Evolutionary conservation across 2,113 vertebrate species (phyloP).

Genomic region (Choloepus hoffmanni): DNA sequence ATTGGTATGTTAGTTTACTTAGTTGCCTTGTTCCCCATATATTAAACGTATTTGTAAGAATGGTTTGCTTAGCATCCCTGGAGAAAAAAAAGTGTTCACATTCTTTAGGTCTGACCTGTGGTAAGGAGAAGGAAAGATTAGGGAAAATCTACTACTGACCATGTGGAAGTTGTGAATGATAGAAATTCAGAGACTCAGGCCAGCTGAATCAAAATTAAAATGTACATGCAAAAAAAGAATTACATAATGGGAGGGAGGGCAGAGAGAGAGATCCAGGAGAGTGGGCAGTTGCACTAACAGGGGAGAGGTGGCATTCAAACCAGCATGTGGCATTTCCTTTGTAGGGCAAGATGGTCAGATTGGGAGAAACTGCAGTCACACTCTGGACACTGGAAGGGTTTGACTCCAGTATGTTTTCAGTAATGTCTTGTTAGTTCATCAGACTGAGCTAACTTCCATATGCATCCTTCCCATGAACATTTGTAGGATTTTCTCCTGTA

Average conservation of each 20-base stretch:
- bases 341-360: conserved; percentile 97
- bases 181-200: conserved; percentile 89
- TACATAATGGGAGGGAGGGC: conserved; percentile 64
- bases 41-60: conserved; percentile 84
- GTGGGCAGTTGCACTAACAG: background rate
- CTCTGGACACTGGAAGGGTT: conserved; percentile 99
- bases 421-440: conserved; percentile 99
- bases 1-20: conserved; percentile 82
- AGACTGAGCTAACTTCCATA: conserved; percentile 99
- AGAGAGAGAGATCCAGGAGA: conserved; percentile 63
- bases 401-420: conserved; percentile 98
- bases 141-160: conserved; percentile 88
- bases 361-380: conserved; percentile 99
- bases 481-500: conserved; percentile 99
- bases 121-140: conserved; percentile 86
- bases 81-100: conserved; percentile 89
- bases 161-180: conserved; percentile 86
- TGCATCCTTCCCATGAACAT: conserved; percentile 99
- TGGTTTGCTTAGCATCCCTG: conserved; percentile 88
- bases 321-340: conserved; percentile 98
- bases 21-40: conserved; percentile 87
- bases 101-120: conserved; percentile 93
- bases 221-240: conserved; percentile 84
- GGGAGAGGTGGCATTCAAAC: conserved; percentile 86
- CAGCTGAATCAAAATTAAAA: conserved; percentile 91